Percentiles rank a stretch among this genome's conserved stretches.
These are phyloP conservation scores for Odobenus rosmarus DNA, from an alignment of 2,113 vertebrate genomes.

Conservation along the genomic window DNA sequence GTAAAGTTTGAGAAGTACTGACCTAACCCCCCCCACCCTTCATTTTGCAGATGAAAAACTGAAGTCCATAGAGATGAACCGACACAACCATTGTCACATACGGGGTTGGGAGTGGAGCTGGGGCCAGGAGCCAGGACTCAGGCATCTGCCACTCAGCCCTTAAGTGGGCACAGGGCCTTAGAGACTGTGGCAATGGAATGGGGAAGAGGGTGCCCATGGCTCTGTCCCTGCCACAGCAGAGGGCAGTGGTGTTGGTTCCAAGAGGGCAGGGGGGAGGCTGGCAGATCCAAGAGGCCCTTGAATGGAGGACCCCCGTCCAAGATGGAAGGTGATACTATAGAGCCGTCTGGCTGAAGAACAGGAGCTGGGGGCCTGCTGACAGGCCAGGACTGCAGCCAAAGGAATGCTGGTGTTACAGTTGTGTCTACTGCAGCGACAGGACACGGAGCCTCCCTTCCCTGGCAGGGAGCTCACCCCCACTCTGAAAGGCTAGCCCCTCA, in stretches of 20 bases:
- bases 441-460: background rate
- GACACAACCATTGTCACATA: background rate
- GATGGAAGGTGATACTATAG: background rate
- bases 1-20: background rate
- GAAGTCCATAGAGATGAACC: background rate
- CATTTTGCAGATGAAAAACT: background rate
- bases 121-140: background rate
- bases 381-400: background rate
- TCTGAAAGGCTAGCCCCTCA: background rate
- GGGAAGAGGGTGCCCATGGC: background rate
- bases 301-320: background rate
- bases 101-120: background rate
- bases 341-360: background rate
- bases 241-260: background rate
- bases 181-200: background rate
- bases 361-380: background rate
- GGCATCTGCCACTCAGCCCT: background rate
- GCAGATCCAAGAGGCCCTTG: background rate
- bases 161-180: background rate
- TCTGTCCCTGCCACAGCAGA: background rate
- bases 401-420: background rate
- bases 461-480: background rate
- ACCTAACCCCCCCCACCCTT: background rate
- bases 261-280: background rate
- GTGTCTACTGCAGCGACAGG: background rate